phyloP scores from a whole-genome alignment of 2,113 vertebrate genomes.

The Oxyura jamaicensis region DNA sequence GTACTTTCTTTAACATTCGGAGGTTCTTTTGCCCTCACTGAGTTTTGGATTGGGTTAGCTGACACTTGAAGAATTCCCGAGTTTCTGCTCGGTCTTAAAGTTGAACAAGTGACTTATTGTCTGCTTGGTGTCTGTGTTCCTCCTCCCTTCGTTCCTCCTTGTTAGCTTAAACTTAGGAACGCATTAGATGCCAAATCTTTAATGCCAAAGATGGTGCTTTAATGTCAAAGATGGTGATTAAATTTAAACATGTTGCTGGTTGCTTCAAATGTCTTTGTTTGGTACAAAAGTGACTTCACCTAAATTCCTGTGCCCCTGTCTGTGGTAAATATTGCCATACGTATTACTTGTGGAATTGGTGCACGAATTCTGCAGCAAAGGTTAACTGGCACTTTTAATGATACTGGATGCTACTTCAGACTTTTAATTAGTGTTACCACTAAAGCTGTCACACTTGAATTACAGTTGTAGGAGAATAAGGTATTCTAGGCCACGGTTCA shows the following conservation, averaged over 20 bases:
- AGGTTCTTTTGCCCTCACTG: neutral
- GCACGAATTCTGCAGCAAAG: neutral
- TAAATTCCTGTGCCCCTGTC: neutral
- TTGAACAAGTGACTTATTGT: neutral
- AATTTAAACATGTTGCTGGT: neutral
- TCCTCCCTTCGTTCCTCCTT: neutral
- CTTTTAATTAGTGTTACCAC: neutral
- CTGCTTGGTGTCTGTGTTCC: neutral
- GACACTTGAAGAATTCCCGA: neutral
- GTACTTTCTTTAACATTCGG: neutral
- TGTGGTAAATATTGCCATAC: neutral
- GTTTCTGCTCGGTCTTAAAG: neutral
- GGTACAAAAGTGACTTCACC: neutral
- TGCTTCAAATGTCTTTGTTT: neutral
- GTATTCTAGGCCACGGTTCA: neutral
- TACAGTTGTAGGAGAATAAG: neutral
- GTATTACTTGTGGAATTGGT: neutral
- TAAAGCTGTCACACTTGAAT: neutral
- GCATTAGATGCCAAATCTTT: neutral
- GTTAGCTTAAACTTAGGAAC: neutral
- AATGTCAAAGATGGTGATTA: neutral
- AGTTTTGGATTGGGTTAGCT: neutral
- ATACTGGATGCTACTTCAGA: neutral
- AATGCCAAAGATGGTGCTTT: neutral
- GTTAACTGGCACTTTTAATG: neutral